phyloP scores from a whole-genome alignment of 2,888 invertebrate species.

The Agrypnus murinus region DNA sequence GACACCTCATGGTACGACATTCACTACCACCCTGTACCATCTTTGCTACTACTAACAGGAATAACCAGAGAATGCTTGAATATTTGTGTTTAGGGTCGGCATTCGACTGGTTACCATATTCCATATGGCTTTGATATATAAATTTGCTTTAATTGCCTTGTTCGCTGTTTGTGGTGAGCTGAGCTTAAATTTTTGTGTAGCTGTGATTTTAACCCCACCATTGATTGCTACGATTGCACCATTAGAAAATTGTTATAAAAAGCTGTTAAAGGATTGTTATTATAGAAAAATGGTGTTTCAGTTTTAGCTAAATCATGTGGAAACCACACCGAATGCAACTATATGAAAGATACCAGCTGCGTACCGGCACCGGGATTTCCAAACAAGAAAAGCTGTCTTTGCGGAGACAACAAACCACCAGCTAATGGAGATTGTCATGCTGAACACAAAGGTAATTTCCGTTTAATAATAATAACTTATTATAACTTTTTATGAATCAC shows the following conservation, averaged over 20 bases:
- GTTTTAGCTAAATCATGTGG: slow-evolving; percentile 64
- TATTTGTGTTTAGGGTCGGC: slow-evolving; percentile 56
- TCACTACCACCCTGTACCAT: slow-evolving; percentile 52
- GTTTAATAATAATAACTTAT: too few species aligned
- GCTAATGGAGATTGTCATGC: slow-evolving; percentile 65
- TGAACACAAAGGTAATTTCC: slow-evolving; percentile 63
- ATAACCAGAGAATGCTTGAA: slow-evolving; percentile 38
- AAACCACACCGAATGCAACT: slow-evolving; percentile 65
- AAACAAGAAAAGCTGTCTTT: slow-evolving; percentile 61
- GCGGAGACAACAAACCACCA: slow-evolving; percentile 68
- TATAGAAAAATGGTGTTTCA: slow-evolving; percentile 54
- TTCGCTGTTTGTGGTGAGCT: slow-evolving; percentile 52
- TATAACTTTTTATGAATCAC: too few species aligned
- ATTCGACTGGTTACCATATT: slow-evolving; percentile 54
- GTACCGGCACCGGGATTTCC: slow-evolving; percentile 58
- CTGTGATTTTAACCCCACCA: not conserved
- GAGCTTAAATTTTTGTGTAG: slow-evolving; percentile 23
- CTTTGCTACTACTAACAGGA: slow-evolving; percentile 18
- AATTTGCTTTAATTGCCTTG: slow-evolving; percentile 44
- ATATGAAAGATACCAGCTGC: slow-evolving; percentile 67
- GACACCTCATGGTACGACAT: slow-evolving; percentile 62
- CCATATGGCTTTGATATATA: slow-evolving; percentile 45
- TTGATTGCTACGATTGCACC: slow-evolving; percentile 5
- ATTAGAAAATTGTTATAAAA: not conserved
- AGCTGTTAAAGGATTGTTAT: slow-evolving; percentile 11